Conservation (phyloP, 2,888 invertebrate species). For the Ariolimax columbianus region DNA sequence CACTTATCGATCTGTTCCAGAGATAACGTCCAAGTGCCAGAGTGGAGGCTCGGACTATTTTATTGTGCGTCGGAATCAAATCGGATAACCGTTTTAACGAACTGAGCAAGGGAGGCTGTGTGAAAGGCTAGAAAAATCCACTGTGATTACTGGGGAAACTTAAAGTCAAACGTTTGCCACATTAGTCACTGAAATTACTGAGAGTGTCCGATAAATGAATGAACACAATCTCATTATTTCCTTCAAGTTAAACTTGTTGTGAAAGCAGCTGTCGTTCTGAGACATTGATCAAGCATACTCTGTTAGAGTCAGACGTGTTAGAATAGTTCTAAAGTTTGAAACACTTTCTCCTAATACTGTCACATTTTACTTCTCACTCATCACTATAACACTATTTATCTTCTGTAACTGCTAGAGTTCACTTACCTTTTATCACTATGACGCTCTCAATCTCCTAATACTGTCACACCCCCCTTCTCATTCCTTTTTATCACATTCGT, state of each 20-base stretch:
- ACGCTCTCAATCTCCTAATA: too few species aligned
- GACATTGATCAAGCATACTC: background rate
- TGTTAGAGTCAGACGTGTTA: too few species aligned
- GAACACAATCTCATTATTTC: background rate
- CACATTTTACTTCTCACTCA: too few species aligned
- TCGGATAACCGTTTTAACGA: background rate
- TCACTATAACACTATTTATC: too few species aligned
- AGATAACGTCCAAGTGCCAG: background rate
- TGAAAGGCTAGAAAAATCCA: background rate
- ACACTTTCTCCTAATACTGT: too few species aligned
- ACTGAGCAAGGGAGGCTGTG: background rate
- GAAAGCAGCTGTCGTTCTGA: background rate
- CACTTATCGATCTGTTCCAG: background rate
- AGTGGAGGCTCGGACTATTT: background rate
- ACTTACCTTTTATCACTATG: too few species aligned
- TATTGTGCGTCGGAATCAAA: background rate
- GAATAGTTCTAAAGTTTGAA: too few species aligned
- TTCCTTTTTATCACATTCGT: too few species aligned
- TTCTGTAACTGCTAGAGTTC: too few species aligned
- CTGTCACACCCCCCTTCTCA: too few species aligned
- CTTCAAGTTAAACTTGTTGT: background rate
- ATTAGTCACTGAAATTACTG: background rate
- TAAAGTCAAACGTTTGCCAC: background rate
- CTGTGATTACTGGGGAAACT: background rate
- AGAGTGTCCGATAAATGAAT: background rate